A percentile compares a stretch with the other conserved stretches of the same genome.
Evolutionary conservation across 2,113 vertebrate genomes (phyloP).

Genomic region (Brachyhypopomus occidentalis): DNA sequence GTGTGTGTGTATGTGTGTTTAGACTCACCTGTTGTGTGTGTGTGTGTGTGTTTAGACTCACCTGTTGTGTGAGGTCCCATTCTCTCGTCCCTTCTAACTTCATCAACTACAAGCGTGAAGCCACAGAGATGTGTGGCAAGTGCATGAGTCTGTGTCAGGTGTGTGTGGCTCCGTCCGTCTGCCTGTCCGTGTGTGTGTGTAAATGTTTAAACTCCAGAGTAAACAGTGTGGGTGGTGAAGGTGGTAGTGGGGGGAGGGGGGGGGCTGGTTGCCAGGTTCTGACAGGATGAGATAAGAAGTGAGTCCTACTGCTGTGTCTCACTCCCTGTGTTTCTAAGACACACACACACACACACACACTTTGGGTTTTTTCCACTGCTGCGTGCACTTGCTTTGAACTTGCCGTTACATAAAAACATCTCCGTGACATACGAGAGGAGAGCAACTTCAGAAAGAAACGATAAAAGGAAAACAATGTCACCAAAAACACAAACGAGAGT

Average conservation of each 20-base stretch:
- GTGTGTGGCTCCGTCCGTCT: constrained; percentile 20
- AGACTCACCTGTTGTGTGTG: background rate
- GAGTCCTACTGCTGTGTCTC: background rate
- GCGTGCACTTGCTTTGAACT: constrained; percentile 6
- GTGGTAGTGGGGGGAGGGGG: background rate
- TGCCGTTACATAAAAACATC: constrained; percentile 24
- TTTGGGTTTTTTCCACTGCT: constrained; percentile 28
- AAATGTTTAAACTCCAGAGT: constrained; percentile 43
- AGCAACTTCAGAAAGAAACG: background rate
- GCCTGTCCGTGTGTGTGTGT: constrained; percentile 27
- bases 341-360: constrained; percentile 5
- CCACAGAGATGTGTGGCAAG: constrained; percentile 10
- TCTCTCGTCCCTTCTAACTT: constrained; percentile 6
- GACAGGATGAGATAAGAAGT: constrained; percentile 41
- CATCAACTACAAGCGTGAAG: constrained; percentile 10
- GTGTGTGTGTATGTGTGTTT: background rate
- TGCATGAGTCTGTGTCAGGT: constrained; percentile 31
- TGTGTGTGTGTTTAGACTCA: constrained; percentile 33
- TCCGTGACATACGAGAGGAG: background rate
- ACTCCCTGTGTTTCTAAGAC: background rate
- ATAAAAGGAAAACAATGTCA: background rate
- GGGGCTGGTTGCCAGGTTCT: constrained; percentile 42
- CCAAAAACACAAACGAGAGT: background rate
- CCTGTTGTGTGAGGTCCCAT: constrained; percentile 47
- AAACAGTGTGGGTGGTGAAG: constrained; percentile 25